Conservation (phyloP, 2,888 invertebrate species). For the Listrodromus nycthemerus region DNA sequence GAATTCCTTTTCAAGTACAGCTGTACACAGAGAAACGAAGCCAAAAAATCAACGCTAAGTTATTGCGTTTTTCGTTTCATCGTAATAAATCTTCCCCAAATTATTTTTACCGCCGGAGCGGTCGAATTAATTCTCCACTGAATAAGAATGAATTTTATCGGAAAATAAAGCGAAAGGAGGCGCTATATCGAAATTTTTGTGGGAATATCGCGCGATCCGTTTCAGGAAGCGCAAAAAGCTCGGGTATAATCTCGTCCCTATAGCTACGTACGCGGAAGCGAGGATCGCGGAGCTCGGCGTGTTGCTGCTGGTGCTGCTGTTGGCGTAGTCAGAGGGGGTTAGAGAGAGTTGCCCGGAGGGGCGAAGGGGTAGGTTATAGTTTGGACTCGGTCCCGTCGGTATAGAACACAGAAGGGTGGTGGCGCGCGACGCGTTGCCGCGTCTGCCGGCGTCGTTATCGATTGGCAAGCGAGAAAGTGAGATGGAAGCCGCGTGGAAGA, state of each 20-base stretch:
- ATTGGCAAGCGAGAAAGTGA: slow-evolving; percentile 73
- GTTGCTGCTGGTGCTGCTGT: slow-evolving; percentile 52
- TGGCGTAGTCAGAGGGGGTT: slow-evolving; percentile 36
- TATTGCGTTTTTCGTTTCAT: neutral
- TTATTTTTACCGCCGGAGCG: neutral
- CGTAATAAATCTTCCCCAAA: neutral
- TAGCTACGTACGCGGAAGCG: slow-evolving; percentile 55
- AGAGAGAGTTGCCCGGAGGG: neutral
- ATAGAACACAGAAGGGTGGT: slow-evolving; percentile 55
- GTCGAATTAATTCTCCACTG: neutral
- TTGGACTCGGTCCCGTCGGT: slow-evolving; percentile 24
- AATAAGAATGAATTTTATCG: neutral
- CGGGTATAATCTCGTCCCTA: slow-evolving; percentile 5
- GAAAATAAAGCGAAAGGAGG: neutral
- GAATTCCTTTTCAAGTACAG: neutral
- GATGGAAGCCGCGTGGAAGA: slow-evolving; percentile 42
- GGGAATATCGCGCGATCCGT: neutral
- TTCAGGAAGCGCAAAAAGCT: slow-evolving; percentile 13
- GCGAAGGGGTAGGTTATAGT: slow-evolving; percentile 11
- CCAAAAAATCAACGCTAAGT: neutral
- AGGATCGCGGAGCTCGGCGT: slow-evolving; percentile 54
- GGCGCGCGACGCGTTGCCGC: slow-evolving; percentile 67
- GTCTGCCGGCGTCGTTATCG: slow-evolving; percentile 80
- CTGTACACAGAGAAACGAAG: neutral
- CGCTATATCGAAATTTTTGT: neutral